Conservation (phyloP, 2,888 invertebrate species). For the Trilocha varians region DNA sequence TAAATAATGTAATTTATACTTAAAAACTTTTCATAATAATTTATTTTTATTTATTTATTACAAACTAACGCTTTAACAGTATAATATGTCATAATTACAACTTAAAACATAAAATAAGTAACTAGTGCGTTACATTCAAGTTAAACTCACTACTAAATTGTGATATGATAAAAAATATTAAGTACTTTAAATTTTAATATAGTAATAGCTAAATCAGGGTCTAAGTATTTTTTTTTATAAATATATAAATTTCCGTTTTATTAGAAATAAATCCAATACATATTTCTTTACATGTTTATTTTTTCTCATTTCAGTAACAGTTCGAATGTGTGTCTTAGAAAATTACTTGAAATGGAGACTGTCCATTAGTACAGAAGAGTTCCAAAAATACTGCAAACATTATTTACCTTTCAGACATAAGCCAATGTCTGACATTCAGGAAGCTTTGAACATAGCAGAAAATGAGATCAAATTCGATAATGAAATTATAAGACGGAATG, state of each 20-base stretch:
- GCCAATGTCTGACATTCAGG: constrained; percentile 61
- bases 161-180: too few relatives aligned
- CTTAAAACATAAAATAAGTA: too few relatives aligned
- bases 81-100: too few relatives aligned
- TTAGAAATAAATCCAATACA: too few relatives aligned
- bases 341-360: constrained; percentile 50
- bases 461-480: constrained; percentile 69
- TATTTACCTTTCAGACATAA: constrained; percentile 54
- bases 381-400: constrained; percentile 46
- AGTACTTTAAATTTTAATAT: too few relatives aligned
- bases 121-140: too few relatives aligned
- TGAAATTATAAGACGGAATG: constrained; percentile 70
- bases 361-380: constrained; percentile 40
- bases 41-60: not conserved
- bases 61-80: too few relatives aligned
- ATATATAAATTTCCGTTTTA: too few relatives aligned
- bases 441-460: constrained; percentile 69
- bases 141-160: too few relatives aligned
- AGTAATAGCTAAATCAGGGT: too few relatives aligned
- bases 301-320: constrained; percentile 39
- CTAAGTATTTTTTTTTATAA: too few relatives aligned
- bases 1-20: not conserved
- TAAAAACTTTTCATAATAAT: too few relatives aligned
- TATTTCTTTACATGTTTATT: not conserved
- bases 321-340: constrained; percentile 51